Base-by-base conservation (phyloP, 1,140 invertebrate species). In the Drosophila mayri region DNA sequence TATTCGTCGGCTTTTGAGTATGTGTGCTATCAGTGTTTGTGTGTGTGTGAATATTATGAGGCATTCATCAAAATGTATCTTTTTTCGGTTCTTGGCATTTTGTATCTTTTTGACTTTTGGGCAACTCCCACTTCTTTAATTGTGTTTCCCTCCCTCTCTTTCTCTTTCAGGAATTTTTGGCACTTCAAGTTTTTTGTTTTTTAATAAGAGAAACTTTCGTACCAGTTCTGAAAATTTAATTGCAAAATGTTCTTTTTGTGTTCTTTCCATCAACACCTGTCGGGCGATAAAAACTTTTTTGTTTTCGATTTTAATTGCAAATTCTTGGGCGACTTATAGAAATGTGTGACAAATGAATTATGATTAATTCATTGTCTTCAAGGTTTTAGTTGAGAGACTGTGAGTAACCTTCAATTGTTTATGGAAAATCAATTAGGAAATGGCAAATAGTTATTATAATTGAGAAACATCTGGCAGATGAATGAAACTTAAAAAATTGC, bases 51-150 rank as follows among this genome's bases (percentile, higher is more conserved):
- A 76, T 90, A 79, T 91, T 91, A 91, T 91, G 82, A 91, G 70
- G 81, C 76, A 91, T 91, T 87, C 85, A 90, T 91, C 90, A 91
- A 90, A 90, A 73, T 80, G 46, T 63, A 76, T 86, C 44, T 50
- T 63, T 63, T 79, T 73, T 81, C 28, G 52, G 72, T 79, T 50
- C 28, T 30, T 30, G 28, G 28, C 28, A 30, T 30, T 30, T 30
- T 7, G 28, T 16, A 63, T 28, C 72, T 62, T 52, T 72, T 38
- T 73, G 67, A 76, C 72, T 90, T 90, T 90, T 67, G 62, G 90
- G 90, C 68, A 73, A 91, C 90, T 90, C 90, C 90, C 90, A 91
- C 90, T 87, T 91, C 74, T 52, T 71, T 82, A 73, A 79, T 76
- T 72, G 63, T 77, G 66, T 74, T 64, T 40, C 50, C 54, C 54